phyloP scores from a whole-genome alignment of 1,140 invertebrate genomes.

The Meloidogyne hapla region DNA sequence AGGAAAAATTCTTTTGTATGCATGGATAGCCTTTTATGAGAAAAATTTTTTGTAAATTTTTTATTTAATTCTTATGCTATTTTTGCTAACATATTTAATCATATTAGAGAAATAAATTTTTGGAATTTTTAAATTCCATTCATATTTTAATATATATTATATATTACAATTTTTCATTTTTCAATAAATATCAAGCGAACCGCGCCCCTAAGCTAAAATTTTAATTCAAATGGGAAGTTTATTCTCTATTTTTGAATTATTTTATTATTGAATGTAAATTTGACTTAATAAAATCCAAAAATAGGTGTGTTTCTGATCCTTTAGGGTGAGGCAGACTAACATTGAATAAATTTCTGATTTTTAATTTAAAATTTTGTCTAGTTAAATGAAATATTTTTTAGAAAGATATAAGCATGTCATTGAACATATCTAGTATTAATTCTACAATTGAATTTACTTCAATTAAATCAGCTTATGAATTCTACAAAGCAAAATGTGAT shows the following conservation, averaged over 20 bases:
- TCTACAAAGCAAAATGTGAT: background rate
- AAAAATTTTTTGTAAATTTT: slow-evolving; percentile 4
- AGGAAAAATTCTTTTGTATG: background rate
- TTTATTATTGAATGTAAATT: no score
- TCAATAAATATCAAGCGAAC: no score
- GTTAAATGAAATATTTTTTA: background rate
- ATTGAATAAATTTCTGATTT: no score
- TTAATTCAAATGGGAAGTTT: no score
- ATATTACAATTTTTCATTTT: no score
- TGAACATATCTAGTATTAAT: background rate
- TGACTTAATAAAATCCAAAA: no score
- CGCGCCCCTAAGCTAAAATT: no score
- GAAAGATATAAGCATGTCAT: background rate
- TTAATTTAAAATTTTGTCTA: background rate
- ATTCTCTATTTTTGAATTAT: no score
- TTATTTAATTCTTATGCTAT: slow-evolving; percentile 1
- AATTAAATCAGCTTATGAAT: background rate
- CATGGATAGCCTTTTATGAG: background rate
- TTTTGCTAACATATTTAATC: background rate
- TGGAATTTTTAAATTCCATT: no score
- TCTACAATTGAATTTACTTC: background rate
- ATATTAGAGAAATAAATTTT: background rate
- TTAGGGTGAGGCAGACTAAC: no score
- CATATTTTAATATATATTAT: no score
- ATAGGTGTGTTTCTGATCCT: no score